Base-by-base conservation (phyloP, 2,113 vertebrate species). In the Ellobius talpinus region DNA sequence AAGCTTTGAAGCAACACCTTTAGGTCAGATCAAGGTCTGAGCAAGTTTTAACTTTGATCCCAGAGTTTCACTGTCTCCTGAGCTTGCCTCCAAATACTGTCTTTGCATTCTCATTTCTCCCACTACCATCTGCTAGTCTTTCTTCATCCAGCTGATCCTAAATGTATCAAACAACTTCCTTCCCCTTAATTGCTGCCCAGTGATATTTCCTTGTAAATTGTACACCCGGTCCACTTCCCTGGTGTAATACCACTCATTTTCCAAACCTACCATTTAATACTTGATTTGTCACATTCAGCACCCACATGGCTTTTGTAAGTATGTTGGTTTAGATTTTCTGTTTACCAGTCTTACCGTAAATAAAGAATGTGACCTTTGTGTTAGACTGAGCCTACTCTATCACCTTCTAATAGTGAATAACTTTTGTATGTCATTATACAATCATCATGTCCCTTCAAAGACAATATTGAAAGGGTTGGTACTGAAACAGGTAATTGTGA, bases 141-240 rank as follows among this genome's bases (percentile, higher is more conserved):
- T 72, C 63, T 95, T 89, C 63, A 93, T 96, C 63, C 92, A 96
- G 96, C 77, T 97, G 85, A 97, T 97, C 90, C 73, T 89, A 94
- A 98, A 94, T 84, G 89, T 52, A 29, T 55, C 55, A 95, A 96
- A 97, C 39, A 58, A 96, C 95, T 97, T 98, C 95, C 97, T 97
- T 96, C 91, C 79, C 72, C 89, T 77, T 96, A 97, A 90, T 94
- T 96, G 96, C 81, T 94, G 63, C 95, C 86, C 92, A 87, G 50
- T 78, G 55, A 96, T 96, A 82, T 89, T 90, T 94, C 86, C 93
- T 97, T 93, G 93, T 88, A 96, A 97, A 97, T 94, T 96, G 68
- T 86, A 87, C 61, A 61, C 74, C 63, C 96, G 36, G 23, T 78
- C 79, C 31, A 93, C 96, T 97, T 97, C 89, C 73, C 96, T 96